Evolutionary conservation across 2,797 vertebrate species (phyloP).

Genomic region (Craterocephalus amniculus): DNA sequence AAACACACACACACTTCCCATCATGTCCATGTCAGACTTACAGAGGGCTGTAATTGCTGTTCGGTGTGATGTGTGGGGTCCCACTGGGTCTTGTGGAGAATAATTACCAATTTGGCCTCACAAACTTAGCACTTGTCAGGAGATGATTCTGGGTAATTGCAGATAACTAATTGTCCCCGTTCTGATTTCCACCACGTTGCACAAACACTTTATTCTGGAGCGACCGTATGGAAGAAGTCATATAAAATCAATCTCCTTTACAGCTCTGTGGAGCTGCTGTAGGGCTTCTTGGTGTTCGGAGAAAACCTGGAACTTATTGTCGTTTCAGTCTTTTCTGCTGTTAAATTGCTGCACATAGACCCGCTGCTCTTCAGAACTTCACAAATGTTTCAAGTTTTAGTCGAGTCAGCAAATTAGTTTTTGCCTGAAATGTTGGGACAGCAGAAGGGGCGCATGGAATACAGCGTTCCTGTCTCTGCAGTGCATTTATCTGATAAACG

Average conservation of each 20-base stretch:
- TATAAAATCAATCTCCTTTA: neutral
- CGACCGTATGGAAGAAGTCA: conserved; percentile 71
- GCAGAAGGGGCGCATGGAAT: neutral
- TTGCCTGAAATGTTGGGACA: neutral
- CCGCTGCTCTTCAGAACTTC: neutral
- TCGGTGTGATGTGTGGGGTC: conserved; percentile 68
- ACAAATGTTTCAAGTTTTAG: neutral
- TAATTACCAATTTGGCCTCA: conserved; percentile 70
- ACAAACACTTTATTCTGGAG: conserved; percentile 65
- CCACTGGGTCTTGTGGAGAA: conserved; percentile 71
- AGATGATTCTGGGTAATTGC: conserved; percentile 75
- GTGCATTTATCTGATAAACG: neutral
- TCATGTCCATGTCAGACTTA: neutral
- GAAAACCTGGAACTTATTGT: neutral
- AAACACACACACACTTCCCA: conserved; percentile 16
- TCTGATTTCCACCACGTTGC: conserved; percentile 64
- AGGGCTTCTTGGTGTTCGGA: neutral
- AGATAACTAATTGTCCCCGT: conserved; percentile 54
- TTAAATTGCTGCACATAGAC: neutral
- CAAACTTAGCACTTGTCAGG: conserved; percentile 71
- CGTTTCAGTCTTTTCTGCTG: neutral
- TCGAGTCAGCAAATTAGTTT: neutral
- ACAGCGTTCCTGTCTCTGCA: neutral
- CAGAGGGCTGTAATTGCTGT: conserved; percentile 68
- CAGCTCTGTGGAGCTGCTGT: neutral